Conservation (phyloP, 2,113 vertebrate genomes). For the Cebidichthys violaceus region DNA sequence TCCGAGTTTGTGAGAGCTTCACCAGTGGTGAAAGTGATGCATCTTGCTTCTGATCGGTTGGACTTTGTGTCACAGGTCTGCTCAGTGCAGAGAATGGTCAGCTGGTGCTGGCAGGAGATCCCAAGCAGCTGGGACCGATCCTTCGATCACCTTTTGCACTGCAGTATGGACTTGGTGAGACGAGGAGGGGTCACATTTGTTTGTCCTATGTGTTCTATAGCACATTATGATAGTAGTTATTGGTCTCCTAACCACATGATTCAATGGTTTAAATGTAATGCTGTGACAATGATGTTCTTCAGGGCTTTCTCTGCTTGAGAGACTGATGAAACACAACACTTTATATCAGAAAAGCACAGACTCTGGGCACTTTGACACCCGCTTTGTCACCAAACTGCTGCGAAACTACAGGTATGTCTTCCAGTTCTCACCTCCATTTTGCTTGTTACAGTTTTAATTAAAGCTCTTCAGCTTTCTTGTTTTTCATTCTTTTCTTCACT, state of each 20-base stretch:
- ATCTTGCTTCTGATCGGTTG: not conserved
- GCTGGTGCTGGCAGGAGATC: slow-evolving; percentile 94
- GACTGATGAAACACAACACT: slow-evolving; percentile 87
- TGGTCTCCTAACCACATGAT: not conserved
- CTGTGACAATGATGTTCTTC: slow-evolving; percentile 4
- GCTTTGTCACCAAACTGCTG: slow-evolving; percentile 93
- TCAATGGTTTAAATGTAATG: not conserved
- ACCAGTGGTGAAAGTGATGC: not conserved
- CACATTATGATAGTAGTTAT: not conserved
- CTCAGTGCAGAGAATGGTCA: slow-evolving; percentile 85
- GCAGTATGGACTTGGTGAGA: slow-evolving; percentile 85
- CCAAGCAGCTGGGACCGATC: slow-evolving; percentile 91
- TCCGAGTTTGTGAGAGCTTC: not conserved
- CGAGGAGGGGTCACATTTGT: not conserved
- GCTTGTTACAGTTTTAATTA: not conserved
- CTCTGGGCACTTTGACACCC: slow-evolving; percentile 75
- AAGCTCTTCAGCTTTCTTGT: not conserved
- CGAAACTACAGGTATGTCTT: slow-evolving; percentile 91
- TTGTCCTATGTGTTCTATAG: not conserved
- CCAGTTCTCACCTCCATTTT: not conserved
- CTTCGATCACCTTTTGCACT: slow-evolving; percentile 86
- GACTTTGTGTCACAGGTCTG: slow-evolving; percentile 82
- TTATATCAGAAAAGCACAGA: slow-evolving; percentile 85
- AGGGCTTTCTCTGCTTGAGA: slow-evolving; percentile 91
- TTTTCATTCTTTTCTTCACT: no score